Evolutionary conservation across 2,113 vertebrate species (phyloP).

Genomic region (Podarcis cretensis): DNA sequence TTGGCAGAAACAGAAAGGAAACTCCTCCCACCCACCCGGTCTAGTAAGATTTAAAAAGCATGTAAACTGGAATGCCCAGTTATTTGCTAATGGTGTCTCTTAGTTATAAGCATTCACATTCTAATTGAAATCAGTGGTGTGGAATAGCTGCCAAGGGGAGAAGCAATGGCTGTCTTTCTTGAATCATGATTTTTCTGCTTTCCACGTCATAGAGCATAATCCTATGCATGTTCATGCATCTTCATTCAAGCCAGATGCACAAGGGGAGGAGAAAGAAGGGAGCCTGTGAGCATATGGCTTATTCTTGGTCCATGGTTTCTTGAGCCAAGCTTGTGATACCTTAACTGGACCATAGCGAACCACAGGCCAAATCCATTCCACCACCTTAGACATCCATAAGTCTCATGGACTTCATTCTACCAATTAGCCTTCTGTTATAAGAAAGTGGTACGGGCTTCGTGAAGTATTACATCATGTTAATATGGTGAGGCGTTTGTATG

Average conservation of each 20-base stretch:
- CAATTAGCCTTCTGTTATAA: neutral
- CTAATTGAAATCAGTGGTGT: rapidly evolving
- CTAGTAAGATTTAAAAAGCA: constrained; percentile 13
- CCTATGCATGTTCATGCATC: neutral
- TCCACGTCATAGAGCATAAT: neutral
- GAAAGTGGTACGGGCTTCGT: neutral
- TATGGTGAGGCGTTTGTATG: neutral
- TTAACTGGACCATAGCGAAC: too few relatives aligned
- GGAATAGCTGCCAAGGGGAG: neutral
- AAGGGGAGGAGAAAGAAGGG: too few relatives aligned
- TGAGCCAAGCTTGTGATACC: neutral
- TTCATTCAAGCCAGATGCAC: too few relatives aligned
- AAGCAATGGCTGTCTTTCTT: neutral
- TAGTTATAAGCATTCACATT: neutral
- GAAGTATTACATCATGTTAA: neutral
- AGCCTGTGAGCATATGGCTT: too few relatives aligned
- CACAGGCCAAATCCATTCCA: neutral
- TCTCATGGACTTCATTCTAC: neutral
- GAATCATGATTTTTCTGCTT: neutral
- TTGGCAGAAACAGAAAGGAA: neutral
- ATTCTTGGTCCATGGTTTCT: neutral
- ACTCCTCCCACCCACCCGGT: neutral
- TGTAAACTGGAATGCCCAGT: neutral
- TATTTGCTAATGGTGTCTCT: constrained; percentile 6
- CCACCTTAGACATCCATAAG: neutral